phyloP scores from a whole-genome alignment of 2,888 invertebrate genomes.

The Lacanobia wlatinum region DNA sequence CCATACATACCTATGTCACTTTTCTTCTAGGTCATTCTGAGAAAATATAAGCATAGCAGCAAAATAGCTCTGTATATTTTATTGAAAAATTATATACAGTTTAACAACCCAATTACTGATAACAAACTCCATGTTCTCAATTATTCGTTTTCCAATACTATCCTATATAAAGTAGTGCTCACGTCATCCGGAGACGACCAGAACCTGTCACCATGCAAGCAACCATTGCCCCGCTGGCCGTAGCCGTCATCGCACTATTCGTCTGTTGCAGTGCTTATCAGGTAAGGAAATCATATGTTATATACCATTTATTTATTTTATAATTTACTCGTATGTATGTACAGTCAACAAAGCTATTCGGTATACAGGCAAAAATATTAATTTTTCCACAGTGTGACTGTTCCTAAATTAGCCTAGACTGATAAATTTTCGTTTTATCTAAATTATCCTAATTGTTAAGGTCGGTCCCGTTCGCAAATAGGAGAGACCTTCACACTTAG shows the following conservation, averaged over 20 bases:
- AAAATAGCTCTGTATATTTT: background rate
- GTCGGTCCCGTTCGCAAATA: no score
- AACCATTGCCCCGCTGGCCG: constrained; percentile 75
- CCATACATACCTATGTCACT: no score
- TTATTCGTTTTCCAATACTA: background rate
- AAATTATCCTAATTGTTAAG: no score
- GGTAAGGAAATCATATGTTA: constrained; percentile 68
- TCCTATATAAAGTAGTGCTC: constrained; percentile 4
- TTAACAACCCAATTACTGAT: constrained; percentile 4
- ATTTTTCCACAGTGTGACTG: no score
- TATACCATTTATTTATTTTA: no score
- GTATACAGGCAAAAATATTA: no score
- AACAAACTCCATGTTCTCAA: background rate
- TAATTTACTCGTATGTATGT: no score
- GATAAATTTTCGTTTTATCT: no score
- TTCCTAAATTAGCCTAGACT: no score
- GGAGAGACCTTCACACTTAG: no score
- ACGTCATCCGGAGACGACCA: constrained; percentile 45
- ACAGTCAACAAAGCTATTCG: no score
- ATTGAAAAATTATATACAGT: background rate
- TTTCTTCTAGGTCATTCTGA: no score
- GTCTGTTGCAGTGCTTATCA: constrained; percentile 83
- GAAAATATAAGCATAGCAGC: background rate
- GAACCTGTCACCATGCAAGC: constrained; percentile 75
- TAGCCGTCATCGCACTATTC: constrained; percentile 78